phyloP scores from a whole-genome alignment of 2,888 invertebrate species.

The Andrena haemorrhoa region DNA sequence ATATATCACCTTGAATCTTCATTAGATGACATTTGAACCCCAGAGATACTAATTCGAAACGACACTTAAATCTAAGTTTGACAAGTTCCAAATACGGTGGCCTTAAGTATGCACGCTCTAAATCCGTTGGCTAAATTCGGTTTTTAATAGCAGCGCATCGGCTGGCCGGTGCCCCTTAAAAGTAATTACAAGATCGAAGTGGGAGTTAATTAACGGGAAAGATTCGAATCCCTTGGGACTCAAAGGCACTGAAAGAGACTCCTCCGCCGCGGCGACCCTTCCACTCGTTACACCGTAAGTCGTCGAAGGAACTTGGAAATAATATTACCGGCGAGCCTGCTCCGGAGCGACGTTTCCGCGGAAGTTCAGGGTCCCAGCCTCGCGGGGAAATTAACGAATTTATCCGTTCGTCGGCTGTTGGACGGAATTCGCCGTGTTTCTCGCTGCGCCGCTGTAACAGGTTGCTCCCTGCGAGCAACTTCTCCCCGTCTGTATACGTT shows the following conservation, averaged over 20 bases:
- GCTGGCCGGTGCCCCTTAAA: background rate
- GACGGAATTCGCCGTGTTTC: slow-evolving; percentile 31
- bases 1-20: no score
- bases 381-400: slow-evolving; percentile 63
- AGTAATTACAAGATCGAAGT: slow-evolving; percentile 19
- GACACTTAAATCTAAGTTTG: no score
- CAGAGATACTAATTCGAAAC: no score
- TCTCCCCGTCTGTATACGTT: slow-evolving; percentile 10
- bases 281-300: slow-evolving; percentile 14
- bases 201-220: slow-evolving; percentile 23
- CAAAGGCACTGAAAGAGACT: slow-evolving; percentile 26
- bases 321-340: slow-evolving; percentile 32
- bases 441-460: slow-evolving; percentile 56
- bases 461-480: slow-evolving; percentile 42
- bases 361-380: slow-evolving; percentile 20
- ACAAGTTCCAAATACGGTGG: no score
- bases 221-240: slow-evolving; percentile 31
- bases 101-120: no score
- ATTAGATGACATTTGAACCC: no score
- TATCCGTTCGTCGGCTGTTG: slow-evolving; percentile 43
- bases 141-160: background rate
- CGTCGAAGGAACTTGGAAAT: slow-evolving; percentile 30
- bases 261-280: background rate
- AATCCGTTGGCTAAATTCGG: background rate
- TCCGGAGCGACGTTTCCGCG: slow-evolving; percentile 6